phyloP scores from a whole-genome alignment of 2,113 vertebrate genomes.

The Esox niger region DNA sequence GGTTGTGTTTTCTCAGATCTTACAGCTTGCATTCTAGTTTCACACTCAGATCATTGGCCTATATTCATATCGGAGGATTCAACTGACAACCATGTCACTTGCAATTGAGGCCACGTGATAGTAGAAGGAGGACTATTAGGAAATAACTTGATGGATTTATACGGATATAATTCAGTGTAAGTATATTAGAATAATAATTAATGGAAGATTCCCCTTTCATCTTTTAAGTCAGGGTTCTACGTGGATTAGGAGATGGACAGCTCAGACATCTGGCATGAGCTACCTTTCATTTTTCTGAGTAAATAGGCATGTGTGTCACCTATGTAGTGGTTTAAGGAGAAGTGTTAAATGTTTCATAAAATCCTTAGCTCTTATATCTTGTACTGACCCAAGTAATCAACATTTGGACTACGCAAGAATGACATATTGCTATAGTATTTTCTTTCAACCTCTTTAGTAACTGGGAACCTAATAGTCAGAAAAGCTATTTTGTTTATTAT shows the following conservation, averaged over 20 bases:
- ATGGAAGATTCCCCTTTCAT: constrained; percentile 69
- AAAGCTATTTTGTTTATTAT: neutral
- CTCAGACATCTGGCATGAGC: constrained; percentile 65
- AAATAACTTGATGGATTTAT: constrained; percentile 65
- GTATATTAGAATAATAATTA: constrained; percentile 69
- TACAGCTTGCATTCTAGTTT: neutral
- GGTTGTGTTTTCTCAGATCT: neutral
- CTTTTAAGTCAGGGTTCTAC: constrained; percentile 44
- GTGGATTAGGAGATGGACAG: constrained; percentile 51
- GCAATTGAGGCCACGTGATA: constrained; percentile 58
- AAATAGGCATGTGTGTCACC: too few species aligned
- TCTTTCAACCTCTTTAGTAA: constrained; percentile 30
- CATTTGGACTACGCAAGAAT: too few species aligned
- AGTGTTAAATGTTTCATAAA: neutral
- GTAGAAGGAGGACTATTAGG: constrained; percentile 64
- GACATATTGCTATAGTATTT: neutral
- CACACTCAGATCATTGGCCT: neutral
- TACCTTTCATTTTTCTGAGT: constrained; percentile 49
- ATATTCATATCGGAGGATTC: neutral
- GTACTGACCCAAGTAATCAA: too few species aligned
- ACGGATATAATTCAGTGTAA: constrained; percentile 61
- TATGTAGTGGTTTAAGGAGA: neutral
- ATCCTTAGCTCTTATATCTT: too few species aligned
- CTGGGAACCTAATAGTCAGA: constrained; percentile 46
- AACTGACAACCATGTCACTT: neutral